phyloP scores from a whole-genome alignment of 2,113 vertebrate genomes.

The Alligator mississippiensis region DNA sequence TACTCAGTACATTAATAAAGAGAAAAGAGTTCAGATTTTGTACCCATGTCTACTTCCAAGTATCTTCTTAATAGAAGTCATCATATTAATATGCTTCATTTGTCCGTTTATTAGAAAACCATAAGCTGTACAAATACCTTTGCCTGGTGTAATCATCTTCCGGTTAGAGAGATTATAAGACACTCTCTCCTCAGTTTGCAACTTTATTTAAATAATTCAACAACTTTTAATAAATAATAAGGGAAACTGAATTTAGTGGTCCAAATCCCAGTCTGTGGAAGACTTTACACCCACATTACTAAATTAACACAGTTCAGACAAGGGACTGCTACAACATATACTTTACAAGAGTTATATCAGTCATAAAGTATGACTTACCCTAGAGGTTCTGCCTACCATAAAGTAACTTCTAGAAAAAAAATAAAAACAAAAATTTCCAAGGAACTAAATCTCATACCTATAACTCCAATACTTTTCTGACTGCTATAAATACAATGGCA shows the following conservation, averaged over 20 bases:
- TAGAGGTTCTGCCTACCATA: neutral
- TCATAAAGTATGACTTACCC: neutral
- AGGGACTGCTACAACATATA: neutral
- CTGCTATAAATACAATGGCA: neutral
- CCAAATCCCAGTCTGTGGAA: neutral
- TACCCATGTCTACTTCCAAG: too few species aligned
- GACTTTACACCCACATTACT: neutral
- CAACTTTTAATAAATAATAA: neutral
- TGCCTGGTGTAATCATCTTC: neutral
- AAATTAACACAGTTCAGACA: neutral
- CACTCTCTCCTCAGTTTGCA: neutral
- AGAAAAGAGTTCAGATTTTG: neutral
- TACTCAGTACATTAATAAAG: neutral
- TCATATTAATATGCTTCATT: neutral
- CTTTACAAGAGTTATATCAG: neutral
- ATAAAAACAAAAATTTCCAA: neutral
- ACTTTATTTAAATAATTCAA: neutral
- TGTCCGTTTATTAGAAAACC: neutral
- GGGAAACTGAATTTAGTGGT: neutral
- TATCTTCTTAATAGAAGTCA: neutral
- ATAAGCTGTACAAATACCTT: neutral
- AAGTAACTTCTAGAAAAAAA: neutral
- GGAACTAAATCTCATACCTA: neutral
- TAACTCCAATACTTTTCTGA: neutral
- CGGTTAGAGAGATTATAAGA: neutral